These are phyloP conservation scores for Pristionchus fissidentatus DNA, from an alignment of 2,888 invertebrate species.

Conservation along the genomic window DNA sequence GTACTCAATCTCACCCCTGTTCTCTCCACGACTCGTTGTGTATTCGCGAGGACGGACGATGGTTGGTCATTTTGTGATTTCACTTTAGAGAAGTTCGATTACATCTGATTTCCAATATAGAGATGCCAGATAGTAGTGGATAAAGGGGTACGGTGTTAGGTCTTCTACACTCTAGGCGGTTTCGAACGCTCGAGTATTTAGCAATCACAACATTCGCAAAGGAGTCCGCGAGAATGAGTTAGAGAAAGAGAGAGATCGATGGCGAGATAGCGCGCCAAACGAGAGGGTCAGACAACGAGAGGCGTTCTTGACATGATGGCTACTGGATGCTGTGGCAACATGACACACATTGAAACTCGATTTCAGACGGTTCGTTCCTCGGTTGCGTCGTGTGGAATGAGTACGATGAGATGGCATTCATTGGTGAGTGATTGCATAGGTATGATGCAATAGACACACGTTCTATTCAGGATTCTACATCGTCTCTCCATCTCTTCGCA, in stretches of 20 bases:
- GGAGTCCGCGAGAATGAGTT: neutral
- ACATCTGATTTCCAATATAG: too few species aligned
- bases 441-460: neutral
- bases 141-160: too few species aligned
- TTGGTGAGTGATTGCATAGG: neutral
- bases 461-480: slow-evolving; percentile 24
- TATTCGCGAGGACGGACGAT: slow-evolving; percentile 24
- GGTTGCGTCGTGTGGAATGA: neutral
- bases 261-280: too few species aligned
- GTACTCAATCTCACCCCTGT: slow-evolving; percentile 17
- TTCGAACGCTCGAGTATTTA: too few species aligned
- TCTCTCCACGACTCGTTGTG: slow-evolving; percentile 19
- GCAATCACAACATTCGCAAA: too few species aligned
- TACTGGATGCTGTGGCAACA: neutral
- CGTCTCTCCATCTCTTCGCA: neutral
- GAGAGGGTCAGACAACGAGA: too few species aligned
- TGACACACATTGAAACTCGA: neutral
- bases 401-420: neutral
- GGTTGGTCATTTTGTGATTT: neutral
- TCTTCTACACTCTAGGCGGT: too few species aligned
- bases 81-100: too few species aligned
- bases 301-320: too few species aligned
- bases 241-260: too few species aligned
- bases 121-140: too few species aligned
- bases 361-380: neutral